Percentiles rank a stretch among this genome's conserved stretches.
These are phyloP conservation scores for Cariama cristata DNA, from an alignment of 2,113 vertebrate species.

Conservation along the genomic window DNA sequence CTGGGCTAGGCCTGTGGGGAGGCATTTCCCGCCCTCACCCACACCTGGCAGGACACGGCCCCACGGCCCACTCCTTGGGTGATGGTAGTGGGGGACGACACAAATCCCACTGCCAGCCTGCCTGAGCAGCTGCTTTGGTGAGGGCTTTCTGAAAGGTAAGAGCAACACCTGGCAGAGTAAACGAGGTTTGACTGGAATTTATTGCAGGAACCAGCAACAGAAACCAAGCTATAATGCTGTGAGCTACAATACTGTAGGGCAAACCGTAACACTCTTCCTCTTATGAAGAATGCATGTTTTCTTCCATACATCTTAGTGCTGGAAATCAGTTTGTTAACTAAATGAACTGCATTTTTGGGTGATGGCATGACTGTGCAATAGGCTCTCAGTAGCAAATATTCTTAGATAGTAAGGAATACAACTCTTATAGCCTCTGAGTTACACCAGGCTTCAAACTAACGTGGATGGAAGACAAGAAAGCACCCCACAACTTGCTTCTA, in stretches of 20 bases:
- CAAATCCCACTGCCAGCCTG: background rate
- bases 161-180: background rate
- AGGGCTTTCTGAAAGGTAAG: background rate
- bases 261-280: background rate
- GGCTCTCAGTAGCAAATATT: background rate
- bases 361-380: background rate
- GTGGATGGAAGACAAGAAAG: background rate
- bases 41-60: background rate
- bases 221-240: background rate
- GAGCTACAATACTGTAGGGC: background rate
- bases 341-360: background rate
- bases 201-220: background rate
- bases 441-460: background rate
- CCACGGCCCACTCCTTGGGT: background rate
- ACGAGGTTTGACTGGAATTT: background rate
- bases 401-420: background rate
- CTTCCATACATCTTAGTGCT: background rate
- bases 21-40: background rate
- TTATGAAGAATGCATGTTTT: background rate
- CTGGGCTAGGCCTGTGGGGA: background rate
- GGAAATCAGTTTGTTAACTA: background rate
- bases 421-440: background rate
- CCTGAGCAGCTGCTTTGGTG: background rate
- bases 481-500: background rate
- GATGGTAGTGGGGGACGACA: accelerated